A percentile compares a stretch with the other conserved stretches of the same genome.
Evolutionary conservation across 1,140 invertebrate species (phyloP).

Genomic region (Drosophila tropicalis): DNA sequence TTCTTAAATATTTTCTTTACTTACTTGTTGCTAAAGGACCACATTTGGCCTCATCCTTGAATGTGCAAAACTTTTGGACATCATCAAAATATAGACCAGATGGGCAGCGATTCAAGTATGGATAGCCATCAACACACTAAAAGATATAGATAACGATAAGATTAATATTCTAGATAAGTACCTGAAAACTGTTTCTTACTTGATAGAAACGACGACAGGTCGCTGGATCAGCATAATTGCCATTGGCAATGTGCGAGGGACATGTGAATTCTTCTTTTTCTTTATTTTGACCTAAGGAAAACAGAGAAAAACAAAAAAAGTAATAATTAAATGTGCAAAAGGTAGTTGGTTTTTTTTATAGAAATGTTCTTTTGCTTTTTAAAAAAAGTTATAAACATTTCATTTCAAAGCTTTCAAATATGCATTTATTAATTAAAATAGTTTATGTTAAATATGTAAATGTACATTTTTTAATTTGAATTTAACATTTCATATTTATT

Average conservation of each 20-base stretch:
- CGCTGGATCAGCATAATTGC: slow-evolving; percentile 94
- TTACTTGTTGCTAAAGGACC: slow-evolving; percentile 94
- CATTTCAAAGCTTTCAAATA: no score
- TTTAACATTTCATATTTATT: no score
- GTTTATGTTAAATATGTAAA: no score
- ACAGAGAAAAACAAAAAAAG: background rate
- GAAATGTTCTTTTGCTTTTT: no score
- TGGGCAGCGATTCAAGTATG: slow-evolving; percentile 93
- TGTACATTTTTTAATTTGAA: no score
- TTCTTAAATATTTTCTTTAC: slow-evolving; percentile 67
- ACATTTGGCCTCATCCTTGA: slow-evolving; percentile 95
- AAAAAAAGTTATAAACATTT: no score
- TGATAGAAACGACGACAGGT: slow-evolving; percentile 95
- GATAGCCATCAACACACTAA: slow-evolving; percentile 94
- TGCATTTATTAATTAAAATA: no score
- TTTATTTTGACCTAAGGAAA: slow-evolving; percentile 82
- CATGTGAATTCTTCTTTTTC: slow-evolving; percentile 89
- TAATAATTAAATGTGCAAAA: background rate
- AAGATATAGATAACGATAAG: background rate
- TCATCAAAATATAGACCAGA: slow-evolving; percentile 95
- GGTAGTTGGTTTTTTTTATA: no score
- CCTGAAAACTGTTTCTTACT: slow-evolving; percentile 83
- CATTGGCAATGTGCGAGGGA: slow-evolving; percentile 91
- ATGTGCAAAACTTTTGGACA: slow-evolving; percentile 94
- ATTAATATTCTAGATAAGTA: background rate